Conservation (phyloP, 2,113 vertebrate genomes). For the Dipodomys ordii region DNA sequence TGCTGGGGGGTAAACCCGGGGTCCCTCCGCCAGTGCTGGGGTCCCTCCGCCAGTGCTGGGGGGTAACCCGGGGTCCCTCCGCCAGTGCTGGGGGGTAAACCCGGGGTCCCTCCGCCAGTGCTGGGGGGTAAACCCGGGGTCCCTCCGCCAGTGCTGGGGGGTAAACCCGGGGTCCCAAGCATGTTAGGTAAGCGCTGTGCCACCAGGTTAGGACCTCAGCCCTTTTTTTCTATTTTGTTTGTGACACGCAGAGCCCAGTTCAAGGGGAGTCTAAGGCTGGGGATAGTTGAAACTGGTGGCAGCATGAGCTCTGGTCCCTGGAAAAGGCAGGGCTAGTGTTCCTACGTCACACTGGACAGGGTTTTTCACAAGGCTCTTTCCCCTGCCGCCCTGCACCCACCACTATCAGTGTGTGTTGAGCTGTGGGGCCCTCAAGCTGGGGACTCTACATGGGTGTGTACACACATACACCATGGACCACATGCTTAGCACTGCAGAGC, state of each 20-base stretch:
- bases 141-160: neutral
- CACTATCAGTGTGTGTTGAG: neutral
- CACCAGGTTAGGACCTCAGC: too few species aligned
- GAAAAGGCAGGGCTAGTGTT: neutral
- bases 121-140: neutral
- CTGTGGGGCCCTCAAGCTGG: neutral
- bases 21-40: too few species aligned
- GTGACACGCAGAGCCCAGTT: neutral
- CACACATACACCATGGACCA: neutral
- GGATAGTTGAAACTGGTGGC: neutral
- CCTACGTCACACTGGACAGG: neutral
- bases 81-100: neutral
- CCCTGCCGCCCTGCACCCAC: too few species aligned
- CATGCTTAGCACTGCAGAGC: neutral
- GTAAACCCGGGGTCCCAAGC: neutral
- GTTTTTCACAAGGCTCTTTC: neutral
- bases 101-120: neutral
- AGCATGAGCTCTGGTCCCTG: too few species aligned
- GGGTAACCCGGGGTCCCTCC: neutral
- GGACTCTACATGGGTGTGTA: neutral
- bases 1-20: neutral
- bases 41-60: neutral
- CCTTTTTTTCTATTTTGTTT: neutral
- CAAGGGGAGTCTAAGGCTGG: neutral
- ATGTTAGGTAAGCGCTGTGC: neutral